A percentile compares a stretch with the other conserved stretches of the same genome.
phyloP scores from a whole-genome alignment of 2,888 invertebrate species.

The Synanthedon myopaeformis region DNA sequence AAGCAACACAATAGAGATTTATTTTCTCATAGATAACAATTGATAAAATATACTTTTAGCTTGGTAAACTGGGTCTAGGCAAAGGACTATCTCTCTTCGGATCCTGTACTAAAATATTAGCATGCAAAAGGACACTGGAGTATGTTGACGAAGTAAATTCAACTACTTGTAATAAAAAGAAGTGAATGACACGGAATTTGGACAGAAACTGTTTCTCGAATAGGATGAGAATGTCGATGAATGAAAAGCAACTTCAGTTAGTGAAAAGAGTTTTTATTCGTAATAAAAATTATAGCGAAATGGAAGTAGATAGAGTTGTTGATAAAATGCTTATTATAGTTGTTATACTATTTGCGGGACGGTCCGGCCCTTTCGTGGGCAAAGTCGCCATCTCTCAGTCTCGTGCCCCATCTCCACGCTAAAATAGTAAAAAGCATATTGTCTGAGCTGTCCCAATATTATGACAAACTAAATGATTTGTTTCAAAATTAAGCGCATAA shows the following conservation, averaged over 20 bases:
- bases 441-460: constrained; percentile 14
- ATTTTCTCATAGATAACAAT: no score
- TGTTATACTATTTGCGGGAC: constrained; percentile 66
- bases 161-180: constrained; percentile 33
- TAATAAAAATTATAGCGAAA: constrained; percentile 39
- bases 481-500: no score
- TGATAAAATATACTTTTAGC: no score
- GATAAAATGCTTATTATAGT: constrained; percentile 17
- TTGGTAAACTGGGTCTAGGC: background rate
- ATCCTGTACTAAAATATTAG: constrained; percentile 20
- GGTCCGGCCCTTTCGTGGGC: constrained; percentile 54
- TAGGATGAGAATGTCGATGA: constrained; percentile 40
- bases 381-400: constrained; percentile 63
- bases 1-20: no score
- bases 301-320: constrained; percentile 6
- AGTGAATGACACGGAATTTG: constrained; percentile 61
- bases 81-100: no score
- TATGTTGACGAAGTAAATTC: background rate
- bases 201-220: constrained; percentile 18
- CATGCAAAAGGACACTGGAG: constrained; percentile 58
- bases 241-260: constrained; percentile 56
- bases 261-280: constrained; percentile 54
- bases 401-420: constrained; percentile 55
- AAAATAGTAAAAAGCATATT: constrained; percentile 47
- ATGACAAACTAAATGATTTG: background rate